Conservation (phyloP, 2,888 invertebrate species). For the Tinea trinotella region DNA sequence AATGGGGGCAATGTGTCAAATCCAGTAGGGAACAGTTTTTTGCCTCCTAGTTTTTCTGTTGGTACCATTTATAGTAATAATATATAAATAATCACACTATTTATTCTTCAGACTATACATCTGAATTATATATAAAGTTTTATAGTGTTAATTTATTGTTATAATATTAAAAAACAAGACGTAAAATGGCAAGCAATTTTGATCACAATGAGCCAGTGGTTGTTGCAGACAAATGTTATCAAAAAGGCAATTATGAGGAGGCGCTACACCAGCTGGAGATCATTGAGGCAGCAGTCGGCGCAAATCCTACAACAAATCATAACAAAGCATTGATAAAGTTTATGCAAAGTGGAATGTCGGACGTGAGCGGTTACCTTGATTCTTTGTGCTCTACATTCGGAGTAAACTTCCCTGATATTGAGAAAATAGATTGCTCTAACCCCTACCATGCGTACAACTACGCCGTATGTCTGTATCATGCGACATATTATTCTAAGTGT, state of each 20-base stretch:
- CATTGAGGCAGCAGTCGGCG: conserved; percentile 71
- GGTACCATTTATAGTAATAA: conserved; percentile 4
- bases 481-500: conserved; percentile 81
- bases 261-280: conserved; percentile 76
- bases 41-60: conserved; percentile 7
- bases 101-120: conserved; percentile 12
- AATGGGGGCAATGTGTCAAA: neutral
- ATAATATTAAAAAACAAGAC: neutral
- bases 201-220: conserved; percentile 69
- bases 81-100: conserved; percentile 11
- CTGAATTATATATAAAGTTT: conserved; percentile 1
- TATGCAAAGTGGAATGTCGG: conserved; percentile 80
- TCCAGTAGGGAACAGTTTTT: neutral
- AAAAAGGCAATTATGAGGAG: conserved; percentile 74
- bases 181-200: neutral
- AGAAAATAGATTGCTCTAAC: conserved; percentile 44
- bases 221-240: conserved; percentile 74
- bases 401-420: conserved; percentile 56
- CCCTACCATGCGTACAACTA: conserved; percentile 80
- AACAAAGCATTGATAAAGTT: conserved; percentile 90
- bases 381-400: conserved; percentile 75
- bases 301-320: conserved; percentile 79
- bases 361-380: conserved; percentile 80
- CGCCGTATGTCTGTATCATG: conserved; percentile 83
- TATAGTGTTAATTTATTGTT: conserved; percentile 1